Evolutionary conservation across 2,888 invertebrate genomes (phyloP).

Genomic region (Dromius quadrimaculatus): DNA sequence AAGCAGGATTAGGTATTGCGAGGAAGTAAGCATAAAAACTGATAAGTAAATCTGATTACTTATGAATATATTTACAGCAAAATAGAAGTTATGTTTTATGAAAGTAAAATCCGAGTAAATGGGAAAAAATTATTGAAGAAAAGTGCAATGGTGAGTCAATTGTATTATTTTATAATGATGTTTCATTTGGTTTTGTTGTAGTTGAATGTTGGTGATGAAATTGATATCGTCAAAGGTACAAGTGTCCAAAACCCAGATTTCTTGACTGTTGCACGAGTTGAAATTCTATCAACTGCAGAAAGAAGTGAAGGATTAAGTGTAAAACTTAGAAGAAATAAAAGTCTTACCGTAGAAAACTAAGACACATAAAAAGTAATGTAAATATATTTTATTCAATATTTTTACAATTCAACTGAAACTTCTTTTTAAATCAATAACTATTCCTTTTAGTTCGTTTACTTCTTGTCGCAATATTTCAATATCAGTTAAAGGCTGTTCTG

Average conservation of each 20-base stretch:
- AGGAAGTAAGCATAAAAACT: conserved; percentile 74
- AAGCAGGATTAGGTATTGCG: conserved; percentile 77
- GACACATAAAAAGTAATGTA: conserved; percentile 24
- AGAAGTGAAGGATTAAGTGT: conserved; percentile 72
- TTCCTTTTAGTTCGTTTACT: conserved; percentile 64
- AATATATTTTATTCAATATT: conserved; percentile 2
- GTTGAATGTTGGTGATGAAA: conserved; percentile 78
- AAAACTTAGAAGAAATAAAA: conserved; percentile 76
- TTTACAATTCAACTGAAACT: conserved; percentile 6
- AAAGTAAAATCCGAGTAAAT: conserved; percentile 83
- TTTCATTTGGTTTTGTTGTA: conserved; percentile 62
- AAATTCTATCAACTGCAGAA: conserved; percentile 71
- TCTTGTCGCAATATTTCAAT: conserved; percentile 68
- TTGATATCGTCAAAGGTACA: conserved; percentile 80
- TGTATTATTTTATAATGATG: not conserved
- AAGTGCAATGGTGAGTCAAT: conserved; percentile 71
- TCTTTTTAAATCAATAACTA: conserved; percentile 59
- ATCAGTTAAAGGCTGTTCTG: conserved; percentile 64
- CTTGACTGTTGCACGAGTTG: conserved; percentile 77
- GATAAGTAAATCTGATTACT: conserved; percentile 1
- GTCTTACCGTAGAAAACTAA: conserved; percentile 82
- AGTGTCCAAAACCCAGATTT: conserved; percentile 78
- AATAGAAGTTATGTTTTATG: conserved; percentile 84
- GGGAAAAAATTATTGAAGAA: conserved; percentile 83
- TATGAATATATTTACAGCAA: conserved; percentile 76